Evolutionary conservation across 92 coral and sea anemone species (phyloP).

Genomic region (Meandrina meandrites): DNA sequence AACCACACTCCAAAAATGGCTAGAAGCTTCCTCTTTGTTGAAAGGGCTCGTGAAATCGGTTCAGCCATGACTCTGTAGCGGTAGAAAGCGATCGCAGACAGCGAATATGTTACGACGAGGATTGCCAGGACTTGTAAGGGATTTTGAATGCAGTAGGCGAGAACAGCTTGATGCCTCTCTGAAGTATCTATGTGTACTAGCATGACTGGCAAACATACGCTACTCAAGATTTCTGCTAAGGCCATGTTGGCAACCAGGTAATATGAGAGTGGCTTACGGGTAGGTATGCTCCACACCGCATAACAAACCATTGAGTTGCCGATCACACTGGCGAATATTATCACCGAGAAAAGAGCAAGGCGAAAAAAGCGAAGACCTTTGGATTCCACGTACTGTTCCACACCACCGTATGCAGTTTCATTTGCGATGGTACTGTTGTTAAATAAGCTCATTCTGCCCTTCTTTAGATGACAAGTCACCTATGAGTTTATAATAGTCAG

Average conservation of each 20-base stretch:
- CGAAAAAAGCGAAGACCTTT: constrained; percentile 36
- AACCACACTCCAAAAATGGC: constrained; percentile 49
- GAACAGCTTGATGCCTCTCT: too few species aligned
- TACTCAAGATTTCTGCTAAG: constrained; percentile 52
- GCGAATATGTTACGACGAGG: constrained; percentile 48
- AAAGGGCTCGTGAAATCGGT: constrained; percentile 9
- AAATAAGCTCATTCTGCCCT: background rate
- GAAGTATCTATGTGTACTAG: constrained; percentile 23
- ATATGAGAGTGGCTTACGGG: constrained; percentile 60
- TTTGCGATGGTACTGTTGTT: background rate
- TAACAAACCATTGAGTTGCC: constrained; percentile 59
- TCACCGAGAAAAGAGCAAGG: constrained; percentile 33
- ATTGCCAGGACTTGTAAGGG: constrained; percentile 45
- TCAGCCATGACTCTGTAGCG: constrained; percentile 42
- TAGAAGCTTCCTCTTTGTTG: constrained; percentile 15
- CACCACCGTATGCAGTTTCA: background rate
- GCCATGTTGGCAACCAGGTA: constrained; percentile 64
- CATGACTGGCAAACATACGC: constrained; percentile 46
- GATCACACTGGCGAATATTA: constrained; percentile 43
- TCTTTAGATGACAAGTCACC: background rate
- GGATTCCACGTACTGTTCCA: constrained; percentile 42
- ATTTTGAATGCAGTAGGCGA: constrained; percentile 38
- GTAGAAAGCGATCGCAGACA: constrained; percentile 57
- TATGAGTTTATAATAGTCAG: background rate
- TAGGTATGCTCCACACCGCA: constrained; percentile 34